Conservation (phyloP, 2,113 vertebrate genomes). For the Plectropomus leopardus region DNA sequence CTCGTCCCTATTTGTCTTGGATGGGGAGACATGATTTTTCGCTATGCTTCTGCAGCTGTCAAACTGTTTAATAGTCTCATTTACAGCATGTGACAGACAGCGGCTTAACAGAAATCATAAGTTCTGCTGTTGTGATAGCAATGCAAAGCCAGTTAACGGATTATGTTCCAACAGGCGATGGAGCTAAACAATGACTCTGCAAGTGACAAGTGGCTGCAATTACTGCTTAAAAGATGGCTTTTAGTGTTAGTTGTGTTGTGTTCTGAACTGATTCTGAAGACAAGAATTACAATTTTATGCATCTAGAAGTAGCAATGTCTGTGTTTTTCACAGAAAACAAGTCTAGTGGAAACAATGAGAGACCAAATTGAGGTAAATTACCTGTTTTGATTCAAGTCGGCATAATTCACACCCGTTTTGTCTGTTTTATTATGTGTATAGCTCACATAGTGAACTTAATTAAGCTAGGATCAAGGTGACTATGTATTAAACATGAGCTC, state of each 20-base stretch:
- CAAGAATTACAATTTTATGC: background rate
- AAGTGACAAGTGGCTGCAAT: constrained; percentile 32
- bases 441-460: background rate
- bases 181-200: constrained; percentile 23
- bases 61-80: constrained; percentile 49
- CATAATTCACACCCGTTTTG: background rate
- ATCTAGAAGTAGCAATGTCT: background rate
- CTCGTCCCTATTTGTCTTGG: background rate
- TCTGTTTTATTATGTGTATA: background rate
- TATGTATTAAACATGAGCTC: constrained; percentile 41
- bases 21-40: background rate
- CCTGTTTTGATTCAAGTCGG: too few relatives aligned
- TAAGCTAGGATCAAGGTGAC: constrained; percentile 14
- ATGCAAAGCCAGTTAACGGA: constrained; percentile 70
- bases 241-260: background rate
- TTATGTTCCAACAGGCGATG: constrained; percentile 54
- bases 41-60: constrained; percentile 3
- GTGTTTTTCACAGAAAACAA: constrained; percentile 2
- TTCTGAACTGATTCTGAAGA: background rate
- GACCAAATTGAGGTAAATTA: background rate
- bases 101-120: constrained; percentile 56
- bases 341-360: background rate
- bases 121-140: constrained; percentile 52
- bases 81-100: constrained; percentile 42
- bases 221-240: constrained; percentile 3